Percentiles rank a stretch among this genome's conserved stretches.
Conservation (phyloP, 2,797 vertebrate species). For the Alosa sapidissima region DNA sequence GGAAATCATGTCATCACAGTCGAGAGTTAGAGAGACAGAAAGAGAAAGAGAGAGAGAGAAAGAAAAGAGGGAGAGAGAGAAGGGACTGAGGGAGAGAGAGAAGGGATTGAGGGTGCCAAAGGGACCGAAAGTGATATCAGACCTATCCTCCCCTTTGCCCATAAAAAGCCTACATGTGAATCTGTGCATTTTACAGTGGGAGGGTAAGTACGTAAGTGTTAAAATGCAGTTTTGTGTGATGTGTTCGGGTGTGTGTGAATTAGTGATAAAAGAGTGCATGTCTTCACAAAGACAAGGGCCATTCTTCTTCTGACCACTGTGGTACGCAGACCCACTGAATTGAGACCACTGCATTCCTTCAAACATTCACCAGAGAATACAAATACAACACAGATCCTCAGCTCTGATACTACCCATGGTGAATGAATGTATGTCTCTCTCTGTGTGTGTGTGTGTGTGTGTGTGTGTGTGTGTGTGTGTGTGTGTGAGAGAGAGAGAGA, state of each 20-base stretch:
- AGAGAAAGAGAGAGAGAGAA: background rate
- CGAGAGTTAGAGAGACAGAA: conserved; percentile 37
- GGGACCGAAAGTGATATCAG: conserved; percentile 8
- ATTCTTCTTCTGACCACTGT: background rate
- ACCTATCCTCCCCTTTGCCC: background rate
- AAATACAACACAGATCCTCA: conserved; percentile 25
- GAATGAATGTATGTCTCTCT: background rate
- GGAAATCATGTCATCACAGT: conserved; percentile 69
- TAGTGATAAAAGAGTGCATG: background rate
- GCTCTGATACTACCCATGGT: background rate
- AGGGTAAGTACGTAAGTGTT: background rate
- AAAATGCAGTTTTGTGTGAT: background rate
- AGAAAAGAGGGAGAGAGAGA: background rate
- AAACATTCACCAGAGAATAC: conserved; percentile 24
- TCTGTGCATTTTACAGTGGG: background rate
- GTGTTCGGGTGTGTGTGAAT: background rate
- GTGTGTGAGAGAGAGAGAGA: background rate
- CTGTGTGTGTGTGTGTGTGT: background rate
- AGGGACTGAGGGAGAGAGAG: background rate
- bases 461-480: background rate
- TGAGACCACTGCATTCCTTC: conserved; percentile 28
- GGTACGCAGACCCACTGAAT: conserved; percentile 8
- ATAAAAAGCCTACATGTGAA: background rate
- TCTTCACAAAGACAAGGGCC: background rate
- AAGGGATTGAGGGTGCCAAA: background rate